Percentiles rank a stretch among this genome's conserved stretches.
Conservation (phyloP, 2,113 vertebrate genomes). For the Lota lota region DNA sequence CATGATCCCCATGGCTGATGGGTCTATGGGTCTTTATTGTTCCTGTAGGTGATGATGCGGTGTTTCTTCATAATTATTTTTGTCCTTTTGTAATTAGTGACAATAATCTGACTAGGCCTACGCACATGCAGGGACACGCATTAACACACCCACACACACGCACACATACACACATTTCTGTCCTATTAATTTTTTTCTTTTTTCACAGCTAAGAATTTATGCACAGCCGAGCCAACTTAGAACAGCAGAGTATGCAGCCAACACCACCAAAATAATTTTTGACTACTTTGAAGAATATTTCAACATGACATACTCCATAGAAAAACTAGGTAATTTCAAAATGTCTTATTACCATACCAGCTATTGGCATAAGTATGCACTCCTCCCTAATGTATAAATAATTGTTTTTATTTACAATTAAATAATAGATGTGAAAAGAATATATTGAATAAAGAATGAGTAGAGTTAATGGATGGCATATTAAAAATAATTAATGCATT, state of each 20-base stretch:
- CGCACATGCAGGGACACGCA: not conserved
- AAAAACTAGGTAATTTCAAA: constrained; percentile 82
- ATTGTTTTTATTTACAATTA: no score
- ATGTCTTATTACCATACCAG: no score
- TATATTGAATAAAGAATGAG: not conserved
- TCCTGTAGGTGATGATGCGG: no score
- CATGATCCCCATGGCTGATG: no score
- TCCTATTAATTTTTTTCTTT: not conserved
- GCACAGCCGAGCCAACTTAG: constrained; percentile 82
- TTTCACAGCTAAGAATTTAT: constrained; percentile 85
- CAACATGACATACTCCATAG: constrained; percentile 83
- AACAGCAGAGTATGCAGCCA: constrained; percentile 86
- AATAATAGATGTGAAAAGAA: not conserved
- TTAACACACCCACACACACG: not conserved
- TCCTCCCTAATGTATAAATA: no score
- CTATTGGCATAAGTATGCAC: no score
- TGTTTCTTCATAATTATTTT: no score
- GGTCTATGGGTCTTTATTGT: no score
- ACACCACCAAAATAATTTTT: constrained; percentile 82
- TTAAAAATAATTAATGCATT: no score
- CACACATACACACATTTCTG: not conserved
- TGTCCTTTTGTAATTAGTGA: no score
- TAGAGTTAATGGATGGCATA: not conserved
- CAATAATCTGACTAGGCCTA: no score
- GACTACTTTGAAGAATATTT: constrained; percentile 93